Evolutionary conservation across 2,113 vertebrate genomes (phyloP), one percentile per base, ranked within the genome.

Genomic region (Chaetodon auriga): DNA sequence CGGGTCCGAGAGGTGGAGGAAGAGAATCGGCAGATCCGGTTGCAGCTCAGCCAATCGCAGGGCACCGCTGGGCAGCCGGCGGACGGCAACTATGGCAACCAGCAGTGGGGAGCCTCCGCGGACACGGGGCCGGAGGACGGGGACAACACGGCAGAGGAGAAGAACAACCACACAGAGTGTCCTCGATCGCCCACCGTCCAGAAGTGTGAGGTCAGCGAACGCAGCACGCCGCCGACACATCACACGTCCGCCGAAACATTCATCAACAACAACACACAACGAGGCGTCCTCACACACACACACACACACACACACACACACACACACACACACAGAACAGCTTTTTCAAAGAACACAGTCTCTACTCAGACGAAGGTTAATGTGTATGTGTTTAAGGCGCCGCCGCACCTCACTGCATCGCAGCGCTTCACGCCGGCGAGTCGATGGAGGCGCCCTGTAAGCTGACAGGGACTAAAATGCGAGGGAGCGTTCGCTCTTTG

Each of bases 11-110:
- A 96, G 81, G 95, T 97, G 87, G 97, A 97, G 91, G 96, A 97
- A 79, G 97, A 98, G 92, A 98, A 97, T 81, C 95, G 95, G 30
- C 95, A 95, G 92, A 96, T 98, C 75, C 95, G 96, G 7, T 86
- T 94, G 70, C 96, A 96, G 90, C 96, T 98, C 12, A 71, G 96
- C 87, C 96, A 95, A 66, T 94, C 85, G 0, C 96, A 94, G 82
- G 94, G 91, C 72, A 78, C 92, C 38, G 93, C 87, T 49, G 92
- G 64, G 77, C 92, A 93, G 83, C 79, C 78, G 19, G 73, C 70
- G 0, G 95, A 96, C 15, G 93, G 94, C 0, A 92, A 96, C 25
- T 93, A 95, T 65, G 96, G 93, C 88, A 96, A 96, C 91, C 95
- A 93, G 1, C 96, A 94, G 72, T 95, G 96, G 95, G 95, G 93